phyloP scores from a whole-genome alignment of 2,797 vertebrate species.

The Naso thynnoides region DNA sequence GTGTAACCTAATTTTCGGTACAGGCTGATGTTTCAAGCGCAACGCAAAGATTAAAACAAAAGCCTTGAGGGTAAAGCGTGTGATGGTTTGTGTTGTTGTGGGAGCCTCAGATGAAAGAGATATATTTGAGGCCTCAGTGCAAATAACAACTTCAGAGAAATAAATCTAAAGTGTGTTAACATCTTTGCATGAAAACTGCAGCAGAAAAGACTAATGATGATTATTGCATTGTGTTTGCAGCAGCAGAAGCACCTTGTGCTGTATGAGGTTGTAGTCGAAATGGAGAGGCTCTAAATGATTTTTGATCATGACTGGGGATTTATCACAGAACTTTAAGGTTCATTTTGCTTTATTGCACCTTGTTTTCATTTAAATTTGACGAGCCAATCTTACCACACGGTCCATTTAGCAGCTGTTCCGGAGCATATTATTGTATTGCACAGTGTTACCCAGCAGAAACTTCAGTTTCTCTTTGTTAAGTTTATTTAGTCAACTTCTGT shows the following conservation, averaged over 20 bases:
- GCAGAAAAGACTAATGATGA: conserved; percentile 19
- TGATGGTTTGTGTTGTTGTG: conserved; percentile 58
- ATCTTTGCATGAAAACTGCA: conserved; percentile 18
- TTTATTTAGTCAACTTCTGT: not conserved
- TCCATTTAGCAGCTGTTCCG: not conserved
- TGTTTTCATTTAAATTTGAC: not conserved
- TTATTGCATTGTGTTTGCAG: conserved; percentile 33
- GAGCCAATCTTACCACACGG: not conserved
- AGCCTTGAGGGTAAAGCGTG: conserved; percentile 59
- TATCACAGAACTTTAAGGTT: conserved; percentile 10
- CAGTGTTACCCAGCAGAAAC: not conserved
- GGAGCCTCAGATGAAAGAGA: conserved; percentile 60
- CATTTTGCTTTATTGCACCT: conserved; percentile 2
- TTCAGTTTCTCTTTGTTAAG: not conserved
- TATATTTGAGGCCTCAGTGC: conserved; percentile 33
- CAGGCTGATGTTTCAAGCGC: conserved; percentile 23
- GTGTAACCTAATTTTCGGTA: conserved; percentile 57
- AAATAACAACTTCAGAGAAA: conserved; percentile 44
- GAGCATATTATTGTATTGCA: not conserved
- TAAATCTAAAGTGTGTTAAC: conserved; percentile 43
- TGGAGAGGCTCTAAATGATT: conserved; percentile 1
- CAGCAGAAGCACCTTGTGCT: conserved; percentile 12
- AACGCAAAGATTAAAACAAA: conserved; percentile 67
- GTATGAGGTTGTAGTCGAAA: conserved; percentile 12
- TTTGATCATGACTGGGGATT: not conserved